Conservation (phyloP, 2,888 invertebrate species). For the Conops quadrifasciatus region DNA sequence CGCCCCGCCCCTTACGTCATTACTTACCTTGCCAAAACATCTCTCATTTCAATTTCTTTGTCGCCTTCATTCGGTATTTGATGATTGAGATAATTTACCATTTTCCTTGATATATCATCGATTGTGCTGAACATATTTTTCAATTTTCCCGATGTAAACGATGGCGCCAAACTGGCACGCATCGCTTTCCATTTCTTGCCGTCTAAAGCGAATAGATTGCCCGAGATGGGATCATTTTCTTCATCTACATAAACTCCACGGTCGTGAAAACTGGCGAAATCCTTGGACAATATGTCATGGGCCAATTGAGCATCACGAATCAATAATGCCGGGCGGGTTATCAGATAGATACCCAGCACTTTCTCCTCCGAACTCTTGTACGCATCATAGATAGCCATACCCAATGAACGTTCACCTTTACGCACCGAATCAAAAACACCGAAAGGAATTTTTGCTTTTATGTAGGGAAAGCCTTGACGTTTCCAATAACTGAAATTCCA, state of each 20-base stretch:
- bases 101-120: slow-evolving; percentile 68
- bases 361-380: slow-evolving; percentile 65
- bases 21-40: slow-evolving; percentile 54
- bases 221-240: slow-evolving; percentile 70
- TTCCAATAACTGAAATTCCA: slow-evolving; percentile 68
- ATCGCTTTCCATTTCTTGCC: slow-evolving; percentile 71
- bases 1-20: no score
- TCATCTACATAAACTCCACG: slow-evolving; percentile 71
- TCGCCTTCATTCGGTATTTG: slow-evolving; percentile 55
- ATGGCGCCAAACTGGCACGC: slow-evolving; percentile 71
- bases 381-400: slow-evolving; percentile 70
- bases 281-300: slow-evolving; percentile 70
- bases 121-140: slow-evolving; percentile 73
- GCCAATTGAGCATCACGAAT: slow-evolving; percentile 72
- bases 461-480: slow-evolving; percentile 68
- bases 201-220: slow-evolving; percentile 68
- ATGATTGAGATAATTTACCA: slow-evolving; percentile 65
- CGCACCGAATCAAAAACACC: slow-evolving; percentile 71
- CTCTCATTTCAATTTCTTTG: slow-evolving; percentile 66
- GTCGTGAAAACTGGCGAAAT: slow-evolving; percentile 74
- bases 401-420: slow-evolving; percentile 70
- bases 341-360: slow-evolving; percentile 71
- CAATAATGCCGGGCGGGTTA: slow-evolving; percentile 71
- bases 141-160: slow-evolving; percentile 75
- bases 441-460: slow-evolving; percentile 70